Evolutionary conservation across 2,797 vertebrate genomes (phyloP), one percentile per base, ranked within the genome.

Genomic region (Thamnophis elegans): DNA sequence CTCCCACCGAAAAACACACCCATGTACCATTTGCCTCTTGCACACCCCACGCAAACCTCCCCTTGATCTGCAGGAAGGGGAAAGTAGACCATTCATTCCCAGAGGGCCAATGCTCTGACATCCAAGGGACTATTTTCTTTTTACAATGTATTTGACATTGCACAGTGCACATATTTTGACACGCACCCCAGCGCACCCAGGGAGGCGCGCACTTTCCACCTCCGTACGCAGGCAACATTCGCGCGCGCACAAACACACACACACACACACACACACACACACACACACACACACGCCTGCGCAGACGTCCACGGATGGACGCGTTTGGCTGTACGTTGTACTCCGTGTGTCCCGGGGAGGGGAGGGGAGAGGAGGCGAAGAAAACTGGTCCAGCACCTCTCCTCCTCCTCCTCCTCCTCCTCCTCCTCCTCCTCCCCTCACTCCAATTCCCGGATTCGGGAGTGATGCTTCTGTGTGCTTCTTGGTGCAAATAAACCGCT

Each of bases 81-180:
- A 5, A 68, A 16, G n/a, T 4, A 32, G n/a, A 0, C 13, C 5
- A n/a, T 32, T n/a, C n/a, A 32, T 32, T 13, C 62, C 2, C 5
- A 32, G n/a, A 68, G 68, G n/a, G 18, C 32, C 36, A 42, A 11
- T 78, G 42, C 9, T 22, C 18, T 5, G 32, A 22, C 18, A 22
- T 1, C 10, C 8, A 4, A 10, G 32, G 32, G 3, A 1, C 8
- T 78, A 4, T 36, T 36, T 42, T 36, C 0, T 12, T n/a, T 65
- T 6, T 5, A 20, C 16, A 22, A 9, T 4, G 1, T 20, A 42
- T 3, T 78, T 11, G 18, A n/a, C n/a, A n/a, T n/a, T n/a, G n/a
- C n/a, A n/a, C n/a, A n/a, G n/a, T n/a, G n/a, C 73, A 42, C 36
- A 4, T 68, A 54, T 32, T 16, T 60, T 60, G 59, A 60, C 25